Evolutionary conservation across 2,888 invertebrate genomes (phyloP), one percentile per base, ranked within the genome.

Genomic region (Palloptera scutellata): DNA sequence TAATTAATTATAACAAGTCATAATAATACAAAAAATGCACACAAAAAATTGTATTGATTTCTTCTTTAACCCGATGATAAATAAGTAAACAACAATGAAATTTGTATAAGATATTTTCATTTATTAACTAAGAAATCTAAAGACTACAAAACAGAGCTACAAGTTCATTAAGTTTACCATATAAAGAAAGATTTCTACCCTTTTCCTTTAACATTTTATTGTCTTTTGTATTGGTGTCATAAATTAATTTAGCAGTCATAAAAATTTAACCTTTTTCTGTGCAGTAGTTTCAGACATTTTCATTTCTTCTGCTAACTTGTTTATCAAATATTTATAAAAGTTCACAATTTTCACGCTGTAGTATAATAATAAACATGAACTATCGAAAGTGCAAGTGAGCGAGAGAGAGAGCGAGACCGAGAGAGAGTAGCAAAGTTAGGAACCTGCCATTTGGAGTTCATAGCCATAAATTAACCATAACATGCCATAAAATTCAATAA

Each of bases 71-170:
- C 43, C 30, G 2, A 30, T 30, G 30, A 30, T 30, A 30, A 30
- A 30, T 30, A 30, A 30, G 6, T 30, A 30, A 30, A 30, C 30
- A 30, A 6, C 30, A 30, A 30, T 30, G 6, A 30, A 30, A 30
- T 30, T 2, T 30, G 30, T 30, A 6, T 30, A 30, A 30, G 66
- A 60, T 66, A 65, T 57, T 63, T 45, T 41, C 20, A 41, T 70
- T 73, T 69, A 73, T 73, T 71, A 73, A 73, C 66, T 51, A 59
- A 30, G 3, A 15, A 48, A 12, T 15, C 40, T 41, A 10, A 15
- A 42, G 43, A 13, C 42, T 30, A 30, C 30, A 30, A 30, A 6
- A 30, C 30, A 30, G 30, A 30, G 30, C 30, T 30, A 6, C 30
- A 30, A 30, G 30, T 30, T 30, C 30, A 30, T 30, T 30, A 30